Percentiles rank a stretch among this genome's conserved stretches.
These are phyloP conservation scores for Netelia fuscicornis DNA, from an alignment of 2,888 invertebrate species.

Conservation along the genomic window DNA sequence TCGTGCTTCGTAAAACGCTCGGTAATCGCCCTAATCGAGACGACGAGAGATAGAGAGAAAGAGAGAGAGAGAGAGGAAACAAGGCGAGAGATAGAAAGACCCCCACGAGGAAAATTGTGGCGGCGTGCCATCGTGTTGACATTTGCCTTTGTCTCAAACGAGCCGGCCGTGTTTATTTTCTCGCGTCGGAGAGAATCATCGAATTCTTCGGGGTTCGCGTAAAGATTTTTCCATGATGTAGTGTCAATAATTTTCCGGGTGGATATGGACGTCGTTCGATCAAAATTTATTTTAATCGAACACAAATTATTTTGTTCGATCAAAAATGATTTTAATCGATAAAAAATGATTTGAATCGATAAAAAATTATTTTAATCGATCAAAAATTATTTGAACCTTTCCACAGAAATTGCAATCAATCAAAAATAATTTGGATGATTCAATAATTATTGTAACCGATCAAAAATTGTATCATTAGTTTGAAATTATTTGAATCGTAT, in stretches of 20 bases:
- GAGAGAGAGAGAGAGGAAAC: conserved; percentile 2
- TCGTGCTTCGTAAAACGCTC: conserved; percentile 12
- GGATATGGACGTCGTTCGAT: too few species aligned
- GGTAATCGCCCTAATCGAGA: not conserved
- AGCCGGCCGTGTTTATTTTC: conserved; percentile 39
- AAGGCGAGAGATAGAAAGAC: conserved; percentile 13
- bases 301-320: too few species aligned
- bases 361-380: too few species aligned
- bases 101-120: conserved; percentile 62
- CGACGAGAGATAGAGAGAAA: conserved; percentile 7
- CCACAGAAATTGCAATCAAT: too few species aligned
- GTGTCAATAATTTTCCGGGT: not conserved
- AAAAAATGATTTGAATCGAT: too few species aligned
- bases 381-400: too few species aligned
- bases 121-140: conserved; percentile 60
- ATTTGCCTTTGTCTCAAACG: conserved; percentile 54
- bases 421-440: too few species aligned
- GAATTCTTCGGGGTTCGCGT: not conserved
- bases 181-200: conserved; percentile 17
- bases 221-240: not conserved
- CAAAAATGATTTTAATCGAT: too few species aligned
- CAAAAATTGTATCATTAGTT: too few species aligned
- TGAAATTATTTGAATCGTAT: too few species aligned
- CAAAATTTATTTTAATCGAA: too few species aligned
- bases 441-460: too few species aligned